Evolutionary conservation across 2,888 invertebrate genomes (phyloP).

Genomic region (Noctua comes): DNA sequence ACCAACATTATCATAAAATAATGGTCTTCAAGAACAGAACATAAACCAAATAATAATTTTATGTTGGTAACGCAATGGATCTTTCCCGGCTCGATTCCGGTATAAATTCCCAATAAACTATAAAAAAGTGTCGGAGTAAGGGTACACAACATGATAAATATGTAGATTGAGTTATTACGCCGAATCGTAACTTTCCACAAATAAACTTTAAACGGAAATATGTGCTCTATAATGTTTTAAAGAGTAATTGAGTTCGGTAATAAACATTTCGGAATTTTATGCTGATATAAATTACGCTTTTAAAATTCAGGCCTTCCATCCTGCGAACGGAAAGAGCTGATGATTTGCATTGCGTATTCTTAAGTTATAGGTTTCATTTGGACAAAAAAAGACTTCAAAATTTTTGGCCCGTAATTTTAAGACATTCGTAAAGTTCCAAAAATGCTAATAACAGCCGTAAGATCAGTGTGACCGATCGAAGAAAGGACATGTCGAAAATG

Average conservation of each 20-base stretch:
- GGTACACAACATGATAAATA: slow-evolving; percentile 37
- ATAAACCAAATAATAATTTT: slow-evolving; percentile 21
- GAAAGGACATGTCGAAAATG: not conserved
- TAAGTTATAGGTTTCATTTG: not conserved
- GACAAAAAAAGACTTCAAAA: not conserved
- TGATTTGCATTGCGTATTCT: slow-evolving; percentile 28
- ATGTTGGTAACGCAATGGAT: slow-evolving; percentile 28
- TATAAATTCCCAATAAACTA: slow-evolving; percentile 66
- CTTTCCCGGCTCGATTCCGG: slow-evolving; percentile 25
- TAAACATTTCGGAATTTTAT: slow-evolving; percentile 45
- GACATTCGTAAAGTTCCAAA: not conserved
- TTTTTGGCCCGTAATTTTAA: not conserved
- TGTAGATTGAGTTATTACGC: slow-evolving; percentile 59
- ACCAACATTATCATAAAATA: slow-evolving; percentile 1
- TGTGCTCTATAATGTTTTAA: slow-evolving; percentile 37
- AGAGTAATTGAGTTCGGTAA: slow-evolving; percentile 29
- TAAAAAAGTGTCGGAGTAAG: slow-evolving; percentile 58
- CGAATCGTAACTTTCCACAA: slow-evolving; percentile 52
- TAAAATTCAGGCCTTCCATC: slow-evolving; percentile 3
- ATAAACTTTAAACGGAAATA: slow-evolving; percentile 50
- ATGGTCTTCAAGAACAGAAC: slow-evolving; percentile 3
- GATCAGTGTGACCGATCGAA: not conserved
- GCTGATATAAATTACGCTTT: slow-evolving; percentile 31
- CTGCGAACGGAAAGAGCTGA: not conserved
- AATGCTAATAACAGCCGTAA: not conserved